phyloP scores from a whole-genome alignment of 2,113 vertebrate species.

The Syngnathus scovelli region DNA sequence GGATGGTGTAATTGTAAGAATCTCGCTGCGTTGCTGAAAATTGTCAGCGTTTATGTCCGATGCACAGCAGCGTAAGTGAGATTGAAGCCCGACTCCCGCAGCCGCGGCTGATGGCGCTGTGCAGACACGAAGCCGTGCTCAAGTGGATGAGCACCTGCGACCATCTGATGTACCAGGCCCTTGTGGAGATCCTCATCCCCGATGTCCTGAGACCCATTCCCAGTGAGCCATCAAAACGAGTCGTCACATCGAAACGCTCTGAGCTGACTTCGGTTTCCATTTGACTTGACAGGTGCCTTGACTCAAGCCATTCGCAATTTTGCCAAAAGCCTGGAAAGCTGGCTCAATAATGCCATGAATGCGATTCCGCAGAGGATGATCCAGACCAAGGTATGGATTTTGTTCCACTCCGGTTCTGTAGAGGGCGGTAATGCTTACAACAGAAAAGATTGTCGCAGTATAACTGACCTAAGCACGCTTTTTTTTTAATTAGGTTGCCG shows the following conservation, averaged over 20 bases:
- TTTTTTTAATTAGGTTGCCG: constrained; percentile 76
- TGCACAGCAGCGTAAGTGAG: constrained; percentile 75
- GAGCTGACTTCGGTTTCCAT: neutral
- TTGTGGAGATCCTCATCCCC: constrained; percentile 96
- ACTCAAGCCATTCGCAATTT: constrained; percentile 98
- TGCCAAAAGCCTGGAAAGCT: constrained; percentile 97
- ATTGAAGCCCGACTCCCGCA: constrained; percentile 77
- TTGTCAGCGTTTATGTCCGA: neutral
- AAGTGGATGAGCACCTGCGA: constrained; percentile 96
- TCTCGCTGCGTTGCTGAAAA: neutral
- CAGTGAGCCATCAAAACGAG: constrained; percentile 71
- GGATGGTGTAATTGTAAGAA: too few species aligned
- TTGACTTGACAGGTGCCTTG: constrained; percentile 79
- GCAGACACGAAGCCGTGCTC: constrained; percentile 82
- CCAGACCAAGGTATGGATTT: constrained; percentile 84
- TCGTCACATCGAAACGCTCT: neutral
- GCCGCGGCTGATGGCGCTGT: constrained; percentile 80
- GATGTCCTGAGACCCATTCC: constrained; percentile 96
- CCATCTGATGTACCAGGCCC: constrained; percentile 93
- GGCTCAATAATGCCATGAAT: constrained; percentile 91
- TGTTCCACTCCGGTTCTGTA: constrained; percentile 31
- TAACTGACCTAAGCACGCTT: neutral
- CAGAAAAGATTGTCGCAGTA: neutral
- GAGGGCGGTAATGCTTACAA: constrained; percentile 60
- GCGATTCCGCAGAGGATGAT: constrained; percentile 87